Evolutionary conservation across 2,113 vertebrate genomes (phyloP).

Genomic region (Carassius gibelio): DNA sequence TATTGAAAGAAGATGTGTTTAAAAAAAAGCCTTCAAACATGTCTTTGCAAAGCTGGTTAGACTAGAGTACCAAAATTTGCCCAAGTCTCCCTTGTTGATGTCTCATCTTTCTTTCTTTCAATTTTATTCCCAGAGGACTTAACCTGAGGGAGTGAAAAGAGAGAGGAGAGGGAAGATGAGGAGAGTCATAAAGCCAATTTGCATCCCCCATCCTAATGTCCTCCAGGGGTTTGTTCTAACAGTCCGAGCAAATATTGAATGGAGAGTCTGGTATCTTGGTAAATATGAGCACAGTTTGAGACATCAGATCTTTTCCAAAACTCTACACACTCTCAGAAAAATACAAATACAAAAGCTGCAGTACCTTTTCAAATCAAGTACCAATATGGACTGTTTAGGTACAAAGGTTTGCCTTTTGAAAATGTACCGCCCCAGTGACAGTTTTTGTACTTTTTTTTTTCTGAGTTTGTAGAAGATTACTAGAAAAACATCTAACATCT

Average conservation of each 20-base stretch:
- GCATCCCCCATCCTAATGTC: conserved; percentile 15
- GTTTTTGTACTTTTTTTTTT: too few relatives aligned
- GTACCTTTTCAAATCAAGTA: too few relatives aligned
- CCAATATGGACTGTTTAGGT: too few relatives aligned
- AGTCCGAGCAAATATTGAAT: neutral
- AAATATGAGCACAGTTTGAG: neutral
- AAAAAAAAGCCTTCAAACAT: neutral
- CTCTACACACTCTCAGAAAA: too few relatives aligned
- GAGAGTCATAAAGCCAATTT: conserved; percentile 27
- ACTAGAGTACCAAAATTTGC: conserved; percentile 3
- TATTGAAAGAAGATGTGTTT: conserved; percentile 20
- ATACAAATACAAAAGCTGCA: too few relatives aligned
- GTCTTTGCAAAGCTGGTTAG: neutral
- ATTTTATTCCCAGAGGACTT: conserved; percentile 16
- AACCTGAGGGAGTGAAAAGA: conserved; percentile 8
- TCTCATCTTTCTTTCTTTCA: conserved; percentile 11
- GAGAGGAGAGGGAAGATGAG: conserved; percentile 12
- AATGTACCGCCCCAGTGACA: too few relatives aligned
- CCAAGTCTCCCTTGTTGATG: neutral
- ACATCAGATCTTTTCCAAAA: too few relatives aligned
- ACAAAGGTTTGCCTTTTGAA: too few relatives aligned
- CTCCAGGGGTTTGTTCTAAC: neutral
- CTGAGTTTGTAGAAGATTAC: too few relatives aligned
- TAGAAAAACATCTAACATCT: neutral
- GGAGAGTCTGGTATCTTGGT: neutral